phyloP scores from a whole-genome alignment of 2,888 invertebrate genomes.

The Nebria salina region DNA sequence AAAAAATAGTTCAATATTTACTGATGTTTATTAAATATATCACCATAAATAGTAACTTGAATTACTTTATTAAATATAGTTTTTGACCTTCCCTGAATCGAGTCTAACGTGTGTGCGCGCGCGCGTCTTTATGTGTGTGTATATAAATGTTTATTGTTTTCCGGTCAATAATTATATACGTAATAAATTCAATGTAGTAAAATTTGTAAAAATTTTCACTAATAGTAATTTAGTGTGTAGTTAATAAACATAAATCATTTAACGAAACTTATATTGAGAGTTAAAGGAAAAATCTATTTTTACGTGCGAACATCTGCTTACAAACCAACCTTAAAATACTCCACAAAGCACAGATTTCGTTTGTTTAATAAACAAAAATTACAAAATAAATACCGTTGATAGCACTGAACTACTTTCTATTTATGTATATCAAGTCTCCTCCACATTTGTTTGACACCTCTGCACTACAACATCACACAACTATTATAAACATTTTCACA shows the following conservation, averaged over 20 bases:
- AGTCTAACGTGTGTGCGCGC: no score
- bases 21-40: no score
- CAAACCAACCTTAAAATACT: background rate
- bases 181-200: no score
- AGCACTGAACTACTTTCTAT: constrained; percentile 16
- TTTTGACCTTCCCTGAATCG: no score
- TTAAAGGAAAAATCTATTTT: background rate
- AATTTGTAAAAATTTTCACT: no score
- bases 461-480: background rate
- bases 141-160: no score
- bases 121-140: no score
- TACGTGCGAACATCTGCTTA: background rate
- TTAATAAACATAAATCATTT: background rate
- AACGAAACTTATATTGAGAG: background rate
- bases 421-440: background rate
- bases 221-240: no score
- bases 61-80: no score
- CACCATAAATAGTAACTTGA: no score
- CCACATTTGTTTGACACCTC: background rate
- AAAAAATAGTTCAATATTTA: no score
- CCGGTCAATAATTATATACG: no score
- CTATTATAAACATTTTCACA: background rate
- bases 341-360: background rate
- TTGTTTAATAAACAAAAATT: constrained; percentile 6
- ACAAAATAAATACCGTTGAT: background rate